These are phyloP conservation scores for Vanessa cardui DNA, from an alignment of 2,888 invertebrate species.

Conservation along the genomic window DNA sequence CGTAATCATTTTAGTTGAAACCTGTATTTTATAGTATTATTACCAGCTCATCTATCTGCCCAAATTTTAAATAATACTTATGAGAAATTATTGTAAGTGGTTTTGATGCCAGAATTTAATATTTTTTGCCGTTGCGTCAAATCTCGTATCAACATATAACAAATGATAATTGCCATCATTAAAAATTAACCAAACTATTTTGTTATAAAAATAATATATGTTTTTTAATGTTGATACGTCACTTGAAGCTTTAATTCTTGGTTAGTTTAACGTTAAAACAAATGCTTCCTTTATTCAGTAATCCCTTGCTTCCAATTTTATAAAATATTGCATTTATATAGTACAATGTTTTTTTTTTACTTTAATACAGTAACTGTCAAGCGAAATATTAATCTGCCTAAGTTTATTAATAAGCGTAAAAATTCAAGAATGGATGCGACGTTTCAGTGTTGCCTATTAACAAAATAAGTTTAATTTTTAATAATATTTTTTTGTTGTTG, in stretches of 20 bases:
- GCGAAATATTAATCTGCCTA: not conserved
- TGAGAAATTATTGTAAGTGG: not conserved
- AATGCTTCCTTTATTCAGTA: conserved; percentile 24
- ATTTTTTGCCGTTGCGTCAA: not conserved
- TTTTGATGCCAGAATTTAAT: not conserved
- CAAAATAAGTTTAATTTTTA: conserved; percentile 10
- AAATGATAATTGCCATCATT: not conserved
- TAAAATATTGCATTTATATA: conserved; percentile 43
- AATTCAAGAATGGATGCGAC: not conserved
- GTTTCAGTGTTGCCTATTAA: conserved; percentile 2
- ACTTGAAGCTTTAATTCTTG: conserved; percentile 20
- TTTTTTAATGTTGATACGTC: conserved; percentile 4
- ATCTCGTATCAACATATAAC: conserved; percentile 1
- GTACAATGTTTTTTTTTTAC: conserved; percentile 38
- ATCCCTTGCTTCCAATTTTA: conserved; percentile 20
- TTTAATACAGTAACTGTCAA: not conserved
- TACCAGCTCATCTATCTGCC: not conserved
- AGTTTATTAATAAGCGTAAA: not conserved
- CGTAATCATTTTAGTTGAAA: not conserved
- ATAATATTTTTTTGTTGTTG: not conserved
- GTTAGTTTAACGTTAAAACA: conserved; percentile 21
- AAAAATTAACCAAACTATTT: not conserved
- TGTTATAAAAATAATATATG: not conserved
- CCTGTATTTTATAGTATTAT: not conserved
- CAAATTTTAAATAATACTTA: not conserved